Evolutionary conservation across 2,888 invertebrate species (phyloP).

Genomic region (Margaritifera margaritifera): DNA sequence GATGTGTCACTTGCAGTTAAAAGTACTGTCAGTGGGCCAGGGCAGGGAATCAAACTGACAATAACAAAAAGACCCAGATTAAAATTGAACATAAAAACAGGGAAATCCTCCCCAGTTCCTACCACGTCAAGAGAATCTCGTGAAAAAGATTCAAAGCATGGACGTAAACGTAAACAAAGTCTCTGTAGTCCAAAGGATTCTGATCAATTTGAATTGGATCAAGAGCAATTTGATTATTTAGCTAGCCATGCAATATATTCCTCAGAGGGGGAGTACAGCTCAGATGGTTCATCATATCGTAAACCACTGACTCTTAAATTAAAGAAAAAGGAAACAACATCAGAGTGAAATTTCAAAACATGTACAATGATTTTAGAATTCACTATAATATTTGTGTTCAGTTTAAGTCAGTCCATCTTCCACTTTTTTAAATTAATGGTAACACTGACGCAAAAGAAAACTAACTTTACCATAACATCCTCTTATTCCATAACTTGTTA

Average conservation of each 20-base stretch:
- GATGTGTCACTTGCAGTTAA: slow-evolving; percentile 27
- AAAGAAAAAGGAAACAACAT: slow-evolving; percentile 38
- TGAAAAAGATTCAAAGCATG: slow-evolving; percentile 25
- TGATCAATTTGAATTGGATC: slow-evolving; percentile 44
- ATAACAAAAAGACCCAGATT: slow-evolving; percentile 56
- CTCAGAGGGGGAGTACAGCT: slow-evolving; percentile 41
- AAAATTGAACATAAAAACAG: slow-evolving; percentile 22
- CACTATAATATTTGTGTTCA: too few species aligned
- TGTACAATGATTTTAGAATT: too few species aligned
- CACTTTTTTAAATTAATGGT: too few species aligned
- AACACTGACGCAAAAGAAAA: too few species aligned
- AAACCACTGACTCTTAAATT: slow-evolving; percentile 43
- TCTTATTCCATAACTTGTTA: too few species aligned
- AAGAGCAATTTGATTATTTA: slow-evolving; percentile 36
- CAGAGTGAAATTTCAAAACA: slow-evolving; percentile 4
- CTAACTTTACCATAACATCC: too few species aligned
- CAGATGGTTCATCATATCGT: slow-evolving; percentile 32
- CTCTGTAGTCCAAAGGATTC: slow-evolving; percentile 9
- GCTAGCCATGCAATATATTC: slow-evolving; percentile 26
- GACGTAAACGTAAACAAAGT: slow-evolving; percentile 40
- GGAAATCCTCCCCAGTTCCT: slow-evolving; percentile 22
- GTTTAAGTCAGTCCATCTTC: too few species aligned
- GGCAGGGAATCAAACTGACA: slow-evolving; percentile 71
- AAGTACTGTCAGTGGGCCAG: slow-evolving; percentile 49
- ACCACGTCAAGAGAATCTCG: slow-evolving; percentile 22